Evolutionary conservation across 2,113 vertebrate genomes (phyloP).

Genomic region (Narcine bancroftii): DNA sequence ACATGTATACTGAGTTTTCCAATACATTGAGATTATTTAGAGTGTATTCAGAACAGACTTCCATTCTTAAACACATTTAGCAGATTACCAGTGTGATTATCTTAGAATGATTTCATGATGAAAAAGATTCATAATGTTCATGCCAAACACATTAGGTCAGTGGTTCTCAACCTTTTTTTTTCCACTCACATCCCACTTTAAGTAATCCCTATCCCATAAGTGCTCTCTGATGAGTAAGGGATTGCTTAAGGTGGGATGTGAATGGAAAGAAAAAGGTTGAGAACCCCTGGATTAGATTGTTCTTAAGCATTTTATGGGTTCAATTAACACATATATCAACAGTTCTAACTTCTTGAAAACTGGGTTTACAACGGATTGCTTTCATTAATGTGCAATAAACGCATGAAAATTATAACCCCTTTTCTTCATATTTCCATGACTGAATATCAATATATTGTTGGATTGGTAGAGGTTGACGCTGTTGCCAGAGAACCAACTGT

Average conservation of each 20-base stretch:
- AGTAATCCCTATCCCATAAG: too few relatives aligned
- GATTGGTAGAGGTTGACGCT: background rate
- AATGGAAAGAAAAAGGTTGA: too few relatives aligned
- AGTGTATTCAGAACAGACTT: background rate
- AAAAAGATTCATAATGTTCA: conserved; percentile 54
- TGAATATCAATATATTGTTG: background rate
- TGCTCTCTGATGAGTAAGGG: too few relatives aligned
- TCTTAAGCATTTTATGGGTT: conserved; percentile 68
- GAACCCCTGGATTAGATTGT: too few relatives aligned
- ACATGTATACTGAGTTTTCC: background rate
- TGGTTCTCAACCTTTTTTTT: too few relatives aligned
- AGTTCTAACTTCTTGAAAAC: conserved; percentile 58
- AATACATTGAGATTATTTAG: background rate
- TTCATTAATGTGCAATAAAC: conserved; percentile 70
- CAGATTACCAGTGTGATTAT: background rate
- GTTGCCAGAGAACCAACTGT: background rate
- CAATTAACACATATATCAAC: conserved; percentile 65
- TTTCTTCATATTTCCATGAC: background rate
- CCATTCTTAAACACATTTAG: background rate
- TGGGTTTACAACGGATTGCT: conserved; percentile 63
- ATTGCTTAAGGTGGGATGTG: too few relatives aligned
- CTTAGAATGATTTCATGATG: conserved; percentile 26
- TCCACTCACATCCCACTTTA: too few relatives aligned
- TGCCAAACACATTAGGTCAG: conserved; percentile 64
- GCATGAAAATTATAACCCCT: background rate